Evolutionary conservation across 2,888 invertebrate species (phyloP), one percentile per base, ranked within the genome.

Genomic region (Epinotia bilunana): DNA sequence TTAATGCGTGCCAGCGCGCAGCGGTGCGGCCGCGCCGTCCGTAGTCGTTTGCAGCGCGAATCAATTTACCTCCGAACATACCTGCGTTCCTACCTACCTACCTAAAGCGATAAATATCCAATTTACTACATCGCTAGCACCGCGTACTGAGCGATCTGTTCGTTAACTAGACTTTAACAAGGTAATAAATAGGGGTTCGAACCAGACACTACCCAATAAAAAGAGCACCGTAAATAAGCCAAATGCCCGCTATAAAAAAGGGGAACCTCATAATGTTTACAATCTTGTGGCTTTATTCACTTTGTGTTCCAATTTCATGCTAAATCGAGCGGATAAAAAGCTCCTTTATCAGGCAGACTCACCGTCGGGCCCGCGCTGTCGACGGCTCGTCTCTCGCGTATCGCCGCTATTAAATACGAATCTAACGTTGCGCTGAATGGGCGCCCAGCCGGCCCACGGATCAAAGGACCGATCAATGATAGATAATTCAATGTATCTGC

Each of bases 251-350:
- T 88, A 89, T 93, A 93, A 94, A 93, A 93, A 93, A 92, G 90
- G 84, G 91, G 90, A 88, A 91, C 89, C 91, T 92, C 90, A 88
- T 93, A 92, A 93, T 94, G 93, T 93, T 94, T 93, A 94, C 93
- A 92, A 92, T 93, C 93, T 91, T 91, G 93, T 93, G 92, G 92
- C 92, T 93, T 93, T 93, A 94, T 93, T 93, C 94, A 93, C 94
- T 93, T 93, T 94, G 94, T 93, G 90, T 93, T 93, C 92, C 93
- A 94, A 94, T 94, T 94, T 94, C 93, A 93, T 93, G 94, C 92
- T 94, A 94, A 94, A 94, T 93, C 91, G 91, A 91, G 91, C 91
- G 92, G 91, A 91, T 92, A 90, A 93, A 93, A 94, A 91, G 88
- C 88, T 92, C 88, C 87, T 93, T 92, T 92, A 93, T 92, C 92